Evolutionary conservation across 1,140 invertebrate genomes (phyloP).

Genomic region (Heliconius hermathena): DNA sequence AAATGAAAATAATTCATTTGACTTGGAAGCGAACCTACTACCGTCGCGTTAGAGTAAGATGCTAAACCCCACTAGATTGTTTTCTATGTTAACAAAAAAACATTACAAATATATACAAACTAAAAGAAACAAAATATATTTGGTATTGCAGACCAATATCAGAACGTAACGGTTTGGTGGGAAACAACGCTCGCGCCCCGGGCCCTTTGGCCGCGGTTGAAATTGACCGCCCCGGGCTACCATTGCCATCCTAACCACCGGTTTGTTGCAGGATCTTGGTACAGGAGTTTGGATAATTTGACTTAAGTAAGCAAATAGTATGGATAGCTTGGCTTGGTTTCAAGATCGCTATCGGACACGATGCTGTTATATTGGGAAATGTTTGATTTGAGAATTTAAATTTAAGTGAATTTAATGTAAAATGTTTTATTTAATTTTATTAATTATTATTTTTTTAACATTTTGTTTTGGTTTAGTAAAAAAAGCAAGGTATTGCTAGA

Average conservation of each 20-base stretch:
- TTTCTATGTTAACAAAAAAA: not conserved
- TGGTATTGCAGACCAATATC: conserved; percentile 8
- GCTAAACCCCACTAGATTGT: too few species aligned
- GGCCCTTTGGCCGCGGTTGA: conserved; percentile 41
- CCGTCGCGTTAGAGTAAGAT: too few species aligned
- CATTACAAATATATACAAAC: not conserved
- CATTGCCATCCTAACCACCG: conserved; percentile 46
- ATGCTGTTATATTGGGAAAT: not conserved
- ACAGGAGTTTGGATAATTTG: conserved; percentile 30
- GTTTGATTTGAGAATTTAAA: not conserved
- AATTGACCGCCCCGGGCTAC: conserved; percentile 43
- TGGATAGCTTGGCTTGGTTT: conserved; percentile 2
- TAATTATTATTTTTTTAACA: too few species aligned
- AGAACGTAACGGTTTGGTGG: conserved; percentile 43
- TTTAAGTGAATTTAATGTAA: too few species aligned
- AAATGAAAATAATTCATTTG: too few species aligned
- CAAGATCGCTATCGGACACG: not conserved
- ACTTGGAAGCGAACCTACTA: too few species aligned
- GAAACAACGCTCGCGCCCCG: conserved; percentile 39
- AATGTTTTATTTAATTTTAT: too few species aligned
- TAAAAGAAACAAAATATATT: not conserved
- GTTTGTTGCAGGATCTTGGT: conserved; percentile 34
- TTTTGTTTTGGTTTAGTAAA: too few species aligned
- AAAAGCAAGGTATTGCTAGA: too few species aligned
- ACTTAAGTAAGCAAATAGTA: conserved; percentile 24